Base-by-base conservation (phyloP, 2,113 vertebrate species). In the Esox niger region DNA sequence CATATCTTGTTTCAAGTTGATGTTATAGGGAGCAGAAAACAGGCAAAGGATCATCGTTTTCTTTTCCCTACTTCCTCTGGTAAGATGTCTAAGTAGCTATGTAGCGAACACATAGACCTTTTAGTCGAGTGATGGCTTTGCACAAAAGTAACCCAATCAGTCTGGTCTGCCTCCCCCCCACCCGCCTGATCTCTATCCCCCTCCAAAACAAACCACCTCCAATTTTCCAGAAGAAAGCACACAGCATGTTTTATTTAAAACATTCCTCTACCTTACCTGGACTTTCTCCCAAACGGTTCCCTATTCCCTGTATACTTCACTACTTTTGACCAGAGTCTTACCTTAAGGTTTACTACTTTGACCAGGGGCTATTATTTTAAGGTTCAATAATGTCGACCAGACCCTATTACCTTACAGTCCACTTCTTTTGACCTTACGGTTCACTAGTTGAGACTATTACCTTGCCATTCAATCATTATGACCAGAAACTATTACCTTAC, bases 121-220 rank as follows among this genome's bases (percentile, higher is more conserved):
- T 81, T 81, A 82, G 75, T 75, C 78, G 82, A 75, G 74, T 86
- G 71, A 78, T 85, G 75, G 67, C 73, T 79, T 86, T 82, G 38
- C 68, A 76, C 64, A 77, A 67, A 84, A 76, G 67, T 86, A 83
- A 87, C 79, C 79, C 78, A 84, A 69, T 85, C 80, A 85, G 81
- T 80, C 79, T 82, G 66, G 13, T 66, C 76, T 79, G 72, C 78
- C 13, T 17, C 17, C 38, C 38, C 38, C 38, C 38, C 70, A 76
- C 80, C 73, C 71, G 17, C 13, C 13, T 4, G 2, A 43, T 4
- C 38, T 4, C 17, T 43, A 17, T 15, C 3, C 69, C 78, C 80
- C 70, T 74, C 72, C 68, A 70, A 72, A 33, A 61, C n/a, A 62
- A 43, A 68, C 38, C 3, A 17, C 13, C 38, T 47, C 75, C 66